phyloP scores from a whole-genome alignment of 2,113 vertebrate species.

The Jaculus jaculus region DNA sequence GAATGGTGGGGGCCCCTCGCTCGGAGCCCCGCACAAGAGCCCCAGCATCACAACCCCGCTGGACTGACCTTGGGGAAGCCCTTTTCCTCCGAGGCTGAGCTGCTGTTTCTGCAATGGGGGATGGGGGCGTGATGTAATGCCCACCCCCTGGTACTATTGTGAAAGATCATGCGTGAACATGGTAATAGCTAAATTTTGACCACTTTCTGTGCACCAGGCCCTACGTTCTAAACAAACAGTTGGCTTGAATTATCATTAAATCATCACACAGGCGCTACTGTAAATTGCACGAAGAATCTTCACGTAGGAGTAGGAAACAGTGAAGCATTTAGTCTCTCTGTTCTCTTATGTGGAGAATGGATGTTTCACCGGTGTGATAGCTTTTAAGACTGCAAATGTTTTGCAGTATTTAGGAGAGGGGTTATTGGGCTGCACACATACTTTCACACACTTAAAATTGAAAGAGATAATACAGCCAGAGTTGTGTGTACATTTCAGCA shows the following conservation, averaged over 20 bases:
- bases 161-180: not conserved
- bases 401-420: conserved; percentile 7
- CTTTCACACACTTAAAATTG: not conserved
- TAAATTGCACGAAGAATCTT: conserved; percentile 41
- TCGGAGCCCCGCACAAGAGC: not conserved
- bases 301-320: conserved; percentile 6
- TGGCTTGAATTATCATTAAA: conserved; percentile 54
- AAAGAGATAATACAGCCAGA: not conserved
- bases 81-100: not conserved
- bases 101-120: conserved; percentile 5
- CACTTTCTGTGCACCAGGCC: conserved; percentile 49
- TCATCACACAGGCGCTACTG: not conserved
- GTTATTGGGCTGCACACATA: not conserved
- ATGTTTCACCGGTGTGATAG: conserved; percentile 27
- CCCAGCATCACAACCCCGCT: not conserved
- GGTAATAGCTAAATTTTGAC: not conserved
- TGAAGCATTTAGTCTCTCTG: conserved; percentile 11
- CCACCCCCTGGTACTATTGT: conserved; percentile 2
- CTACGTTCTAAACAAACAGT: conserved; percentile 46
- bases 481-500: not conserved
- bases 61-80: conserved; percentile 75
- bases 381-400: conserved; percentile 3
- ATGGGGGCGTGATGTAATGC: not conserved
- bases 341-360: not conserved
- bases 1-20: not conserved